Evolutionary conservation across 2,888 invertebrate genomes (phyloP).

Genomic region (Apoda limacodes): DNA sequence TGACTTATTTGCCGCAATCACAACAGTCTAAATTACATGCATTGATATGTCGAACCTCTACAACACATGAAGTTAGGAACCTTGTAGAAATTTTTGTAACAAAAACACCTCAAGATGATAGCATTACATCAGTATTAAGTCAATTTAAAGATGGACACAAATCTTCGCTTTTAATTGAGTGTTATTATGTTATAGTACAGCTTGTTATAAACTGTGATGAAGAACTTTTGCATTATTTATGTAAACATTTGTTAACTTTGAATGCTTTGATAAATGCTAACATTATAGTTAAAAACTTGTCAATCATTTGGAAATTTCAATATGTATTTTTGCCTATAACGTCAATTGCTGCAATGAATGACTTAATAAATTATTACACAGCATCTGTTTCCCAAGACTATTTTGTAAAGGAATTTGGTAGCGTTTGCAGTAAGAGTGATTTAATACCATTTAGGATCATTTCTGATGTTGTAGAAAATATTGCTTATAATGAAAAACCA

Average conservation of each 20-base stretch:
- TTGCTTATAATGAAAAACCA: conserved; percentile 13
- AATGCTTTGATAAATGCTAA: conserved; percentile 44
- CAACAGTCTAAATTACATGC: conserved; percentile 30
- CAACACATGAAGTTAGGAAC: conserved; percentile 36
- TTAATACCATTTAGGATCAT: conserved; percentile 45
- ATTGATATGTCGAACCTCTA: conserved; percentile 40
- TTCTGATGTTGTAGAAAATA: conserved; percentile 26
- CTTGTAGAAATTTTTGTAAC: conserved; percentile 41
- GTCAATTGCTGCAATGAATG: conserved; percentile 41
- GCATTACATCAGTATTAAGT: conserved; percentile 26
- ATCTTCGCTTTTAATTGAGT: conserved; percentile 34
- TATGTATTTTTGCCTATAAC: conserved; percentile 56
- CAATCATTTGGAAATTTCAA: conserved; percentile 56
- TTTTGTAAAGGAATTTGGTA: conserved; percentile 19
- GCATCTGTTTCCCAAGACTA: conserved; percentile 17
- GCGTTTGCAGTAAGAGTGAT: conserved; percentile 34
- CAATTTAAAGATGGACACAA: conserved; percentile 43
- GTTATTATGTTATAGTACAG: conserved; percentile 40
- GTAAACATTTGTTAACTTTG: conserved; percentile 36
- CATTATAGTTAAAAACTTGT: conserved; percentile 46
- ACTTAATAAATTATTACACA: conserved; percentile 39
- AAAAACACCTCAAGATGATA: conserved; percentile 20
- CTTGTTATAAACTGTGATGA: conserved; percentile 40
- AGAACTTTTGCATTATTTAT: conserved; percentile 43
- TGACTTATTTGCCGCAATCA: conserved; percentile 31